Conservation (phyloP, 1,140 invertebrate species). For the Mercenaria mercenaria region DNA sequence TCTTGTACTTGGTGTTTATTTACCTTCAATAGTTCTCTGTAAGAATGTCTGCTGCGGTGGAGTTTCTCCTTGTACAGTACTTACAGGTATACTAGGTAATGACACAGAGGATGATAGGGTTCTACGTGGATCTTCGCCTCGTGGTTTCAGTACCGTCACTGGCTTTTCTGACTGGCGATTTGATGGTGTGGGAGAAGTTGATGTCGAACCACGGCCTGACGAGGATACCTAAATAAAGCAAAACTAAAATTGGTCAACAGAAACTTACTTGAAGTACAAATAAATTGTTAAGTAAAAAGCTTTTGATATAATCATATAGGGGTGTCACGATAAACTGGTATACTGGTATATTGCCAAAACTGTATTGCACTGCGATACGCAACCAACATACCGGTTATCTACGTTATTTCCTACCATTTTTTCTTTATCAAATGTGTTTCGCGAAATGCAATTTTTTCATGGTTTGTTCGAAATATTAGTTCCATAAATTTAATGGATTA, state of each 20-base stretch:
- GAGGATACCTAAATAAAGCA: neutral
- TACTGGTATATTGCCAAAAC: too few relatives aligned
- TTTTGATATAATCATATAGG: too few relatives aligned
- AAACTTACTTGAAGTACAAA: neutral
- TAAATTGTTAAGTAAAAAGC: too few relatives aligned
- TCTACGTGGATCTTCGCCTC: slow-evolving; percentile 33
- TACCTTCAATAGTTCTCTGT: slow-evolving; percentile 41
- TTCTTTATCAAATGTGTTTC: too few relatives aligned
- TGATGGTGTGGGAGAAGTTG: slow-evolving; percentile 35
- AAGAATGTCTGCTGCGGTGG: slow-evolving; percentile 52
- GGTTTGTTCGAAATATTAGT: too few relatives aligned
- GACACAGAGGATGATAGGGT: neutral
- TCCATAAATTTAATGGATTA: too few relatives aligned
- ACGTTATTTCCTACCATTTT: too few relatives aligned
- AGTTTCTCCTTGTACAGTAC: slow-evolving; percentile 55
- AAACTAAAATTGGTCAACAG: neutral
- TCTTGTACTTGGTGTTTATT: too few relatives aligned
- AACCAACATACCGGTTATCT: too few relatives aligned
- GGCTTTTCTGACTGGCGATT: slow-evolving; percentile 53
- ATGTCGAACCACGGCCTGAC: neutral
- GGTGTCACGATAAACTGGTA: too few relatives aligned
- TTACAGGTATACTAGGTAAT: slow-evolving; percentile 48
- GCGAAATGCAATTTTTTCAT: too few relatives aligned
- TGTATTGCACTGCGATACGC: too few relatives aligned
- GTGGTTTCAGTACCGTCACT: slow-evolving; percentile 55